Conservation (phyloP, 30 jellyfish, hydroid and myxozoan genomes). For the Hydractinia echinata region DNA sequence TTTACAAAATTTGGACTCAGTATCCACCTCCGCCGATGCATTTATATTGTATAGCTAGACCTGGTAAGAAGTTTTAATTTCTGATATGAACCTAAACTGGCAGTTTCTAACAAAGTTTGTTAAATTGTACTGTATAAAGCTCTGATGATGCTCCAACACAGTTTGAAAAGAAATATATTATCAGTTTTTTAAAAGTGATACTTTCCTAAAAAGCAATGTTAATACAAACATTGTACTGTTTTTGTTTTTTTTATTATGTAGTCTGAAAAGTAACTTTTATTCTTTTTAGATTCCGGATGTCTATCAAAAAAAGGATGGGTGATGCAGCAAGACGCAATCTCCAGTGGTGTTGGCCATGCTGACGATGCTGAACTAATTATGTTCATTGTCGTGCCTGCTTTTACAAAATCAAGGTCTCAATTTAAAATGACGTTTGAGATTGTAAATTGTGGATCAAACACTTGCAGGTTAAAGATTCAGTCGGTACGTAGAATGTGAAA, state of each 20-base stretch:
- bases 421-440: conserved; percentile 50
- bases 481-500: conserved; percentile 25
- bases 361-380: conserved; percentile 85
- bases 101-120: too few species aligned
- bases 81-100: too few species aligned
- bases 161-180: too few species aligned
- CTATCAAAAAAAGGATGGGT: conserved; percentile 72
- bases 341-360: conserved; percentile 87
- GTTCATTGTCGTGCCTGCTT: conserved; percentile 61
- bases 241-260: neutral
- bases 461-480: conserved; percentile 51
- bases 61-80: conserved; percentile 33
- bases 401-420: conserved; percentile 40
- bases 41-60: conserved; percentile 44
- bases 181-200: too few species aligned
- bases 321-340: conserved; percentile 33
- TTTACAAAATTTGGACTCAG: conserved; percentile 55
- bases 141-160: too few species aligned
- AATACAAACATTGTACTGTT: neutral
- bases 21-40: conserved; percentile 33
- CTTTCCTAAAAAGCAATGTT: neutral
- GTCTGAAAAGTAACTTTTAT: neutral
- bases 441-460: conserved; percentile 15
- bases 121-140: too few species aligned
- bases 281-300: conserved; percentile 69